A percentile compares a stretch with the other conserved stretches of the same genome.
phyloP scores from a whole-genome alignment of 2,888 invertebrate genomes.

The Gastrophysa polygoni region DNA sequence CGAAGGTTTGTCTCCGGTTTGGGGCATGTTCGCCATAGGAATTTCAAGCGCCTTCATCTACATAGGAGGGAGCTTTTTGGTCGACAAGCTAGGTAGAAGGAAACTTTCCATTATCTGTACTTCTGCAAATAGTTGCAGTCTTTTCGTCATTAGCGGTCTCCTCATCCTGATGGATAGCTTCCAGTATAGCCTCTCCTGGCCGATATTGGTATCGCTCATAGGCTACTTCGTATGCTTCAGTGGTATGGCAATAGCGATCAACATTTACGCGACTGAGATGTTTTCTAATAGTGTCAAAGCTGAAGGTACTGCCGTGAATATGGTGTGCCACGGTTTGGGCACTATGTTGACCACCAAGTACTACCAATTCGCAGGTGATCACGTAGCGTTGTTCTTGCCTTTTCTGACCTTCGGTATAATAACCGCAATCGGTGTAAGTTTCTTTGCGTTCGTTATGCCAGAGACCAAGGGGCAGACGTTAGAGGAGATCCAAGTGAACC shows the following conservation, averaged over 20 bases:
- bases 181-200: too few relatives aligned
- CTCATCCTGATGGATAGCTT: too few relatives aligned
- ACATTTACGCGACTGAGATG: slow-evolving; percentile 46
- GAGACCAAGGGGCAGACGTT: slow-evolving; percentile 49
- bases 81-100: too few relatives aligned
- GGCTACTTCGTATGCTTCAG: slow-evolving; percentile 43
- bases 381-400: slow-evolving; percentile 45
- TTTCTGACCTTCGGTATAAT: slow-evolving; percentile 44
- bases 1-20: slow-evolving; percentile 45
- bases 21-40: slow-evolving; percentile 34
- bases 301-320: slow-evolving; percentile 43
- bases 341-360: slow-evolving; percentile 44
- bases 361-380: slow-evolving; percentile 44
- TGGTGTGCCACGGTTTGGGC: slow-evolving; percentile 39
- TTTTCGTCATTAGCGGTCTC: too few relatives aligned
- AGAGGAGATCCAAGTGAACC: slow-evolving; percentile 45
- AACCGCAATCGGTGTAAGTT: slow-evolving; percentile 43
- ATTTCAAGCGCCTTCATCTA: too few relatives aligned
- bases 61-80: too few relatives aligned
- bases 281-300: slow-evolving; percentile 49
- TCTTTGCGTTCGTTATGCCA: slow-evolving; percentile 46
- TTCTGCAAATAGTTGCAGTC: too few relatives aligned
- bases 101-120: too few relatives aligned
- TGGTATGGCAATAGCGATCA: slow-evolving; percentile 42
- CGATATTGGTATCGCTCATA: slow-evolving; percentile 2